These are phyloP conservation scores for Myoxocephalus aenaeus DNA, from an alignment of 2,797 vertebrate genomes.

Conservation along the genomic window DNA sequence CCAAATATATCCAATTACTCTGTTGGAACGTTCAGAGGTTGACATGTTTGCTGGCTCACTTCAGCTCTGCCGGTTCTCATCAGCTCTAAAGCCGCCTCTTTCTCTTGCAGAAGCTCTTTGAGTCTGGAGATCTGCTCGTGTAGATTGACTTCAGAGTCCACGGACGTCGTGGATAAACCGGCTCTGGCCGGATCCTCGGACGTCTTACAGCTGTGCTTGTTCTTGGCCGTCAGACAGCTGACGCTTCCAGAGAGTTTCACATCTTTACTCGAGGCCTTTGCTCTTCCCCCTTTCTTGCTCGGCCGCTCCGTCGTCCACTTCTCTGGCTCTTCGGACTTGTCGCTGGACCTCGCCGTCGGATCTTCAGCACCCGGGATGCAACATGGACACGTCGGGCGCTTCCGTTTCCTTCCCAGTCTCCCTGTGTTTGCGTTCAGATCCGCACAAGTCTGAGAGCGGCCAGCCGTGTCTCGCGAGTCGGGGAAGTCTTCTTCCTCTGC, in stretches of 20 bases:
- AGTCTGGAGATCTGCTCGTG: conserved; percentile 67
- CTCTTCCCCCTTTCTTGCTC: conserved; percentile 14
- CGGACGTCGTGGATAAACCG: conserved; percentile 29
- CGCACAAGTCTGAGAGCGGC: conserved; percentile 1
- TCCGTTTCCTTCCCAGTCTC: conserved; percentile 55
- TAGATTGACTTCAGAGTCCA: conserved; percentile 52
- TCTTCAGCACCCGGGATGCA: conserved; percentile 56
- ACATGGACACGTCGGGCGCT: conserved; percentile 72
- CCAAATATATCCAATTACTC: not conserved
- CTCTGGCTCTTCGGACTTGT: conserved; percentile 1
- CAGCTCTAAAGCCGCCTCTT: conserved; percentile 70
- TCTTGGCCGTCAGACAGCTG: conserved; percentile 13
- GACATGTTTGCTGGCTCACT: not conserved
- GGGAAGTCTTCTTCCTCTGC: conserved; percentile 11
- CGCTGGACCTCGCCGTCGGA: conserved; percentile 9
- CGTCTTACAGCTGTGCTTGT: not conserved
- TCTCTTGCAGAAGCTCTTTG: conserved; percentile 68
- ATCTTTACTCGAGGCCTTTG: conserved; percentile 19
- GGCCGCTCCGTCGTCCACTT: not conserved
- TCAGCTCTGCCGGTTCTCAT: conserved; percentile 49
- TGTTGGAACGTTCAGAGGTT: not conserved
- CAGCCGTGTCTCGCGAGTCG: not conserved
- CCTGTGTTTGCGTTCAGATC: conserved; percentile 28
- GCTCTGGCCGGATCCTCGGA: conserved; percentile 16
- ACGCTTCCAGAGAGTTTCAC: conserved; percentile 26